Percentiles rank a stretch among this genome's conserved stretches.
Conservation (phyloP, 2,797 vertebrate species). For the Alca torda region DNA sequence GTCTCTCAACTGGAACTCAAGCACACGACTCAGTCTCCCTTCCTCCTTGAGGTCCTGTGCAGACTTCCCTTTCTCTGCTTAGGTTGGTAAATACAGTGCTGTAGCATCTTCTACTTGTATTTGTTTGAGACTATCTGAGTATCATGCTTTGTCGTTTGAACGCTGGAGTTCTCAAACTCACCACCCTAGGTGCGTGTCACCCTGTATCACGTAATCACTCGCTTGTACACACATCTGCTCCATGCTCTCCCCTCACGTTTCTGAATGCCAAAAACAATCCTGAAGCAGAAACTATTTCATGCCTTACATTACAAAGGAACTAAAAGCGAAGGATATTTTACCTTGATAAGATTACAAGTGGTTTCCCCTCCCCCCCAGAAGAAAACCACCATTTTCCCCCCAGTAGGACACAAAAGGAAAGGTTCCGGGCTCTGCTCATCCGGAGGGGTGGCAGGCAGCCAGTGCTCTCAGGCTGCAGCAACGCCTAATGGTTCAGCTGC, state of each 20-base stretch:
- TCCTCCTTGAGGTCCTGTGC: not conserved
- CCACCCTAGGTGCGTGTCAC: not conserved
- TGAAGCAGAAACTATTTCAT: not conserved
- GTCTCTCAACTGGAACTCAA: not conserved
- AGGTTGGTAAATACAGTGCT: not conserved
- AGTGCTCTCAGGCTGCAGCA: not conserved
- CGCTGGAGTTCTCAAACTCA: not conserved
- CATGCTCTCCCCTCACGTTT: not conserved
- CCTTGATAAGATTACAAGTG: not conserved
- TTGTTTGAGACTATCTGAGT: not conserved
- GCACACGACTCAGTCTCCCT: rapidly evolving
- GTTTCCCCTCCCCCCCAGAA: not conserved
- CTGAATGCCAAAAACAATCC: not conserved
- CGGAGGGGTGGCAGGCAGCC: not conserved
- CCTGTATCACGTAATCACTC: not conserved
- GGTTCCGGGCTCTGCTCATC: not conserved
- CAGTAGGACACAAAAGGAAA: not conserved
- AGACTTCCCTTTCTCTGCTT: not conserved
- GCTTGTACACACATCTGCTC: not conserved
- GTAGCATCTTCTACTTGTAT: not conserved
- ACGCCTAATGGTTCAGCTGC: not conserved
- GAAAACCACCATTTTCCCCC: not conserved
- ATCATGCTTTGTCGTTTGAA: not conserved
- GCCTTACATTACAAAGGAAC: not conserved
- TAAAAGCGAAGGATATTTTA: not conserved